Evolutionary conservation across 2,888 invertebrate genomes (phyloP), one percentile per base, ranked within the genome.

Genomic region (Drosophila setosimentum): DNA sequence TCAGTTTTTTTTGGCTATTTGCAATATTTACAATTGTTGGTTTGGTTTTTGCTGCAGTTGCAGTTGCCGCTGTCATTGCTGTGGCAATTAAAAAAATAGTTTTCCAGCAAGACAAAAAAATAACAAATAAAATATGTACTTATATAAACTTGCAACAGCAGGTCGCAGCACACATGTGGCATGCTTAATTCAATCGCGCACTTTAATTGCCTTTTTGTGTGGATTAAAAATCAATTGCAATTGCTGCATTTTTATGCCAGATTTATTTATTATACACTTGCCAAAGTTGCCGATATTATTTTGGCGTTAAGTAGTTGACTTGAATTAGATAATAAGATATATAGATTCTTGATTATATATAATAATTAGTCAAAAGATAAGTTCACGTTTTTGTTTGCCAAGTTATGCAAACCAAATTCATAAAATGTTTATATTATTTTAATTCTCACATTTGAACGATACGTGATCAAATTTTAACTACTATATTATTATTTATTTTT

Each of bases 211-310:
- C 59, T 69, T 81, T 82, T 76, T 74, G 74, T 76, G 45, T 75
- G 77, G 77, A 82, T 89, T 73, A 69, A 79, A 81, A 89, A 87
- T 71, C 80, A 70, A 77, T 84, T 87, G 73, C 75, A 70, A 85
- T 69, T 77, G 80, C 62, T 33, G 64, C 40, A 54, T 68, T 68
- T 73, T 80, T 71, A 61, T 51, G 57, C 42, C 18, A n/a, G 33
- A 58, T 68, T 76, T 68, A 67, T 76, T 16, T 21, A 10, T 5
- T 18, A 54, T 54, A 27, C 54, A 1, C 35, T 54, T n/a, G 24
- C 3, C 45, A 13, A 45, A 5, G 27, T 5, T 13, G 27, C 3
- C 18, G 24, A 10, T 53, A 6, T 6, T 18, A 24, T 24, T 16
- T 10, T 21, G 33, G 3, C 24, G 18, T 54, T 2, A 35, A 27